phyloP scores from a whole-genome alignment of 2,797 vertebrate species.

The Discoglossus pictus region DNA sequence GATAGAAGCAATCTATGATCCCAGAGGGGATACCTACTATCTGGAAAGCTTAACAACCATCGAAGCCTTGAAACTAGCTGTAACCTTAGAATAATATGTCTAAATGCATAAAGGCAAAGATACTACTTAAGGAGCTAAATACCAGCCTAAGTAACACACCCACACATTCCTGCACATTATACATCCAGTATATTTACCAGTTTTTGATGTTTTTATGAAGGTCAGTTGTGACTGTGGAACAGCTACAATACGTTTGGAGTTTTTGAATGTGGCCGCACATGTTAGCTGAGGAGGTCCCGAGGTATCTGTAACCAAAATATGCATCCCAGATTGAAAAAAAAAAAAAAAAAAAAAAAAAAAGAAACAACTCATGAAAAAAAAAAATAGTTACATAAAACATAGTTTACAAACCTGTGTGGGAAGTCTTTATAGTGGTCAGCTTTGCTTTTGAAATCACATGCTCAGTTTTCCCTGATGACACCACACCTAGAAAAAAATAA shows the following conservation, averaged over 20 bases:
- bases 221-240: constrained; percentile 84
- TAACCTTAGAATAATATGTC: no score
- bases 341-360: constrained; percentile 3
- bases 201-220: constrained; percentile 81
- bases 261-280: constrained; percentile 58
- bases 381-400: no score
- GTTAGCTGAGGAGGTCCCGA: background rate
- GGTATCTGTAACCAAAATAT: background rate
- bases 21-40: no score
- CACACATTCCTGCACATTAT: background rate
- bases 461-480: background rate
- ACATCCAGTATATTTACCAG: constrained; percentile 67
- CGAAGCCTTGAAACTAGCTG: no score
- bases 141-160: no score
- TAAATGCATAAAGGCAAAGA: no score
- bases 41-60: no score
- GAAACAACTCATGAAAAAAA: no score
- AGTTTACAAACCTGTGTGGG: constrained; percentile 5
- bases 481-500: background rate
- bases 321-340: constrained; percentile 35
- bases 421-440: background rate
- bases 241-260: constrained; percentile 68
- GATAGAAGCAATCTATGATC: no score
- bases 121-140: no score
- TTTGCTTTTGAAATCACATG: constrained; percentile 18